Evolutionary conservation across 2,888 invertebrate species (phyloP).

Genomic region (Trypoxylon attenuatum): DNA sequence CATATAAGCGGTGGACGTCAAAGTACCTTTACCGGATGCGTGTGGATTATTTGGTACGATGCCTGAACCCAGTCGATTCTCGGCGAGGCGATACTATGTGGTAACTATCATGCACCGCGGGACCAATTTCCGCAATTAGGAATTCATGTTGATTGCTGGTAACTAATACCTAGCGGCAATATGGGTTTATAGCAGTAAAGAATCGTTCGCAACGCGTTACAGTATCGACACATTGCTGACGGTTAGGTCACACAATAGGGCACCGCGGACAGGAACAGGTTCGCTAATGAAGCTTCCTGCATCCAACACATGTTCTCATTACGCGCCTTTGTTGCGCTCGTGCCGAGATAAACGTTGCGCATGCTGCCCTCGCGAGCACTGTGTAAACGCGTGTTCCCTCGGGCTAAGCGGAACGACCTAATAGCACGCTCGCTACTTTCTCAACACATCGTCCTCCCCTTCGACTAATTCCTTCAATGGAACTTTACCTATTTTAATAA

Average conservation of each 20-base stretch:
- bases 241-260: conserved; percentile 41
- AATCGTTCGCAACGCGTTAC: conserved; percentile 19
- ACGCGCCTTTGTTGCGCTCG: conserved; percentile 67
- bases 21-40: not conserved
- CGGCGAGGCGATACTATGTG: not conserved
- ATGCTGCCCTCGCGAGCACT: conserved; percentile 45
- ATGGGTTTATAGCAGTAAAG: conserved; percentile 22
- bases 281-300: conserved; percentile 61
- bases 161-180: conserved; percentile 40
- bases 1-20: not conserved
- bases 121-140: conserved; percentile 65
- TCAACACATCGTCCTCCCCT: not conserved
- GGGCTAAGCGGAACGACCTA: not conserved
- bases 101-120: conserved; percentile 28
- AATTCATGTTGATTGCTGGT: conserved; percentile 59
- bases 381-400: conserved; percentile 42
- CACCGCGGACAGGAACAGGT: conserved; percentile 47
- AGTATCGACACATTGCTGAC: conserved; percentile 28
- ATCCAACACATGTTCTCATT: conserved; percentile 70
- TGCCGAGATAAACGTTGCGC: conserved; percentile 51
- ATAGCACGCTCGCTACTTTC: not conserved
- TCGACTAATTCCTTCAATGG: no score
- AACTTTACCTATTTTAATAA: no score
- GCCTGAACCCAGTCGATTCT: conserved; percentile 7
- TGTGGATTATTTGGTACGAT: not conserved